Percentiles rank a stretch among this genome's conserved stretches.
phyloP scores from a whole-genome alignment of 2,113 vertebrate species.

The Isichthys henryi region DNA sequence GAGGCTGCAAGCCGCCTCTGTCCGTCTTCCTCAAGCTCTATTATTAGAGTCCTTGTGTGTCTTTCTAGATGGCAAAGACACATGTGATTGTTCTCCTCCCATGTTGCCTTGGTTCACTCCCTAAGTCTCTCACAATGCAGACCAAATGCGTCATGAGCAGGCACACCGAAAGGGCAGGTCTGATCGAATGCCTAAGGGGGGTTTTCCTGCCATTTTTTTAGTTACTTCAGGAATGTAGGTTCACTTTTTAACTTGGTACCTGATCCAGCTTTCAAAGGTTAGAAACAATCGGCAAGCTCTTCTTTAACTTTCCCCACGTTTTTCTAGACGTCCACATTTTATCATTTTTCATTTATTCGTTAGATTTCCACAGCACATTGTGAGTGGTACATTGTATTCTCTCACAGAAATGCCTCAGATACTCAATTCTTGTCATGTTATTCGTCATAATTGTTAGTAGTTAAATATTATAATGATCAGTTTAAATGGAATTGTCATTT shows the following conservation, averaged over 20 bases:
- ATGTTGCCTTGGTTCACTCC: neutral
- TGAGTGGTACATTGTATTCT: neutral
- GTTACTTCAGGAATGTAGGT: neutral
- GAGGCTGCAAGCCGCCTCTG: neutral
- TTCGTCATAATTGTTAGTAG: neutral
- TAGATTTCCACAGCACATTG: neutral
- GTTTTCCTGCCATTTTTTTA: neutral
- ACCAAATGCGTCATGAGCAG: neutral
- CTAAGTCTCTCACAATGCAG: neutral
- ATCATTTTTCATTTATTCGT: neutral
- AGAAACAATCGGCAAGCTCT: neutral
- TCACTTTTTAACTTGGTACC: neutral
- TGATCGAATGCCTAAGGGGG: neutral
- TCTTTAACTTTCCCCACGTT: neutral
- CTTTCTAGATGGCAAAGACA: neutral
- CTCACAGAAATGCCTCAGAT: neutral
- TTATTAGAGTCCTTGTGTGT: conserved; percentile 13
- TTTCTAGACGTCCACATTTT: neutral
- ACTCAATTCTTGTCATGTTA: neutral
- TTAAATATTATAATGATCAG: neutral
- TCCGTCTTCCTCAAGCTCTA: neutral
- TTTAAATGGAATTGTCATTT: neutral
- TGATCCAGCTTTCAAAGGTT: neutral
- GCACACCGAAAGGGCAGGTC: neutral
- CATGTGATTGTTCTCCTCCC: conserved; percentile 7